Conservation (phyloP, 2,888 invertebrate species). For the Aleiodes alternator region DNA sequence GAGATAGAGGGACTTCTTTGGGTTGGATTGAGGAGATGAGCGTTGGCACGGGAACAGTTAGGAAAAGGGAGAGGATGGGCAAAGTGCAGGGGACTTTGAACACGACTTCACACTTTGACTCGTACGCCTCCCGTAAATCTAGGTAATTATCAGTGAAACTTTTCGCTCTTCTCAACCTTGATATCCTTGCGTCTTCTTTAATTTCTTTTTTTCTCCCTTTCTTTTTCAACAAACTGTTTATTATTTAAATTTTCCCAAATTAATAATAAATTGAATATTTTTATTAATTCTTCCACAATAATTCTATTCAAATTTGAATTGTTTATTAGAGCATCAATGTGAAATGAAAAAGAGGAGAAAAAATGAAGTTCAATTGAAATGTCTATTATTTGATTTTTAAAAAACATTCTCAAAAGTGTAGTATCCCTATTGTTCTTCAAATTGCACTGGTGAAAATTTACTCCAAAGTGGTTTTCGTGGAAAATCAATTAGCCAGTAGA, state of each 20-base stretch:
- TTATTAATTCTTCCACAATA: background rate
- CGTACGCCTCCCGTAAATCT: constrained; percentile 67
- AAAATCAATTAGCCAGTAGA: constrained; percentile 65
- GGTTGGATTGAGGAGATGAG: constrained; percentile 35
- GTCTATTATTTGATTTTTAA: constrained; percentile 26
- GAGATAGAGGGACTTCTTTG: constrained; percentile 34
- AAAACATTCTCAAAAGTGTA: constrained; percentile 17
- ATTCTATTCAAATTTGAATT: background rate
- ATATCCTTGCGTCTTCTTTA: constrained; percentile 54
- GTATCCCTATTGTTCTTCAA: constrained; percentile 31
- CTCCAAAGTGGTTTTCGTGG: constrained; percentile 46
- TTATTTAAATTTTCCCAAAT: background rate
- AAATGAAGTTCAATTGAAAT: constrained; percentile 22
- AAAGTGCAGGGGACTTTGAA: constrained; percentile 72
- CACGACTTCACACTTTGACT: constrained; percentile 75
- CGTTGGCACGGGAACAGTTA: constrained; percentile 59
- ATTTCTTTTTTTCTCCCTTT: constrained; percentile 1
- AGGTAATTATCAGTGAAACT: constrained; percentile 74
- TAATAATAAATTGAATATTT: background rate
- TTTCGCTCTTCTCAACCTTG: constrained; percentile 54
- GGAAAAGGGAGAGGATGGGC: constrained; percentile 53
- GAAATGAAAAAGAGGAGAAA: background rate
- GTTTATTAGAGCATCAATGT: background rate
- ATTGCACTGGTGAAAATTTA: constrained; percentile 20
- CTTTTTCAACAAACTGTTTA: background rate